Evolutionary conservation across 2,797 vertebrate species (phyloP).

Genomic region (Neosalanx taihuensis): DNA sequence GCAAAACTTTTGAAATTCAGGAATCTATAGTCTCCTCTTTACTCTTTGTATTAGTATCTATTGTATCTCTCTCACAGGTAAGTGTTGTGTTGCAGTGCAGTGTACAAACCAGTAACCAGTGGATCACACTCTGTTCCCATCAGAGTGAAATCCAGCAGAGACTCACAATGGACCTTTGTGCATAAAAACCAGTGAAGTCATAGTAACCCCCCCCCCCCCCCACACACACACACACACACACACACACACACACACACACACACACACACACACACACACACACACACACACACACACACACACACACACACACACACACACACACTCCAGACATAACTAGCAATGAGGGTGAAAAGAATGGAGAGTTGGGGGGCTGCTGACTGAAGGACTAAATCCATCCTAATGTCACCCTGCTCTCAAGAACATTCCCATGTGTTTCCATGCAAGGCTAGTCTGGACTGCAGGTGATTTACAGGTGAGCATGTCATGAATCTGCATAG

Average conservation of each 20-base stretch:
- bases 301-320: neutral
- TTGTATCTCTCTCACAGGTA: no score
- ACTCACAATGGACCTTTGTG: constrained; percentile 66
- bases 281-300: neutral
- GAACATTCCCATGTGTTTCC: neutral
- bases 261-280: neutral
- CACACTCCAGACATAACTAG: neutral
- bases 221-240: constrained; percentile 10
- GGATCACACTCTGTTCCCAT: constrained; percentile 49
- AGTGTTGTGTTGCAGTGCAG: constrained; percentile 30
- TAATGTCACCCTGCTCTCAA: neutral
- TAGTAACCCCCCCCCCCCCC: constrained; percentile 73
- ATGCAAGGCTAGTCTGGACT: constrained; percentile 3
- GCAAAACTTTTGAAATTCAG: neutral
- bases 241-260: neutral
- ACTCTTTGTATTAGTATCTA: neutral
- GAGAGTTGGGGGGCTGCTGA: neutral
- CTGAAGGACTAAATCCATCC: neutral
- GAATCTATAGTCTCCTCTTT: neutral
- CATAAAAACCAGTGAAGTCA: constrained; percentile 63
- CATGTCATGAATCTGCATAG: no score
- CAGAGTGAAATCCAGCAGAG: constrained; percentile 64
- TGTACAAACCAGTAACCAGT: neutral
- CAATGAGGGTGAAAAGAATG: neutral
- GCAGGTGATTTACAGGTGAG: no score